These are phyloP conservation scores for Diphyllodes magnificus DNA, from an alignment of 2,113 vertebrate genomes.

Conservation along the genomic window DNA sequence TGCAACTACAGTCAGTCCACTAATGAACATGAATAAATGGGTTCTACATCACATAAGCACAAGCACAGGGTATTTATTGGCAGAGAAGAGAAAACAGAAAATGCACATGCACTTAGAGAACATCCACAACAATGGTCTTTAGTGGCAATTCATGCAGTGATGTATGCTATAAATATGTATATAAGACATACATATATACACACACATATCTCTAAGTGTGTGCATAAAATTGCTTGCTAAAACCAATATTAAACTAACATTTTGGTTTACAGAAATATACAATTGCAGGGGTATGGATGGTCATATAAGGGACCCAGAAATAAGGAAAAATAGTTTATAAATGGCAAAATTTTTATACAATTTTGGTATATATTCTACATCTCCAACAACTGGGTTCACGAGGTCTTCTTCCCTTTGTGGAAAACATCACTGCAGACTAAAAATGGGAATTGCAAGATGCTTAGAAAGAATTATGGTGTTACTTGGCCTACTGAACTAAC, in stretches of 20 bases:
- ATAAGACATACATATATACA: neutral
- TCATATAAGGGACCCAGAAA: neutral
- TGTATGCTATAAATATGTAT: neutral
- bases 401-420: neutral
- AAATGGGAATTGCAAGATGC: neutral
- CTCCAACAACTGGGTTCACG: neutral
- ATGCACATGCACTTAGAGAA: neutral
- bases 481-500: neutral
- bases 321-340: neutral
- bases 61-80: neutral
- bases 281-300: neutral
- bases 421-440: neutral
- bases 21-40: neutral
- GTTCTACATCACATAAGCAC: neutral
- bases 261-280: neutral
- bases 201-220: accelerated
- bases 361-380: neutral
- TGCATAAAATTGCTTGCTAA: neutral
- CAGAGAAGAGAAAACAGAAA: neutral
- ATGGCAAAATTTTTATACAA: neutral
- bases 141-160: neutral
- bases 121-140: neutral
- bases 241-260: neutral
- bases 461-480: neutral
- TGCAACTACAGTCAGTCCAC: neutral